These are phyloP conservation scores for Vesta saturnalis DNA, from an alignment of 2,888 invertebrate genomes.

Conservation along the genomic window DNA sequence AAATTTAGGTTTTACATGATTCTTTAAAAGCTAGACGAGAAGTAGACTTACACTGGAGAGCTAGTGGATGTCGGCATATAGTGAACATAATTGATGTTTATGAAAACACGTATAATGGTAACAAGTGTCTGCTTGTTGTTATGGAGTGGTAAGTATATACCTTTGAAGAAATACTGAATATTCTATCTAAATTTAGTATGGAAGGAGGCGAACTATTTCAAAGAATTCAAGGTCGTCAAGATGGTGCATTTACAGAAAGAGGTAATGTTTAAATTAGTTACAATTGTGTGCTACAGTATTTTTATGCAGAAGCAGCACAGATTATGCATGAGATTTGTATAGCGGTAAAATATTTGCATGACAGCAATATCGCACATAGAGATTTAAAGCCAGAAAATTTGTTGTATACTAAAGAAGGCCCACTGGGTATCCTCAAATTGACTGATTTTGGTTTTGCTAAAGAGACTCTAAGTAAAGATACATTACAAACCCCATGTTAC, in stretches of 20 bases:
- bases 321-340: slow-evolving; percentile 97
- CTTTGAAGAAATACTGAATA: background rate
- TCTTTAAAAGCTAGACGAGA: slow-evolving; percentile 93
- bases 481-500: slow-evolving; percentile 97
- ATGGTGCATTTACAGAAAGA: slow-evolving; percentile 96
- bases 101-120: slow-evolving; percentile 93
- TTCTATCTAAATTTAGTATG: slow-evolving; percentile 73
- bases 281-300: background rate
- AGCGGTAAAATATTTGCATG: slow-evolving; percentile 93
- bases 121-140: slow-evolving; percentile 93
- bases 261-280: slow-evolving; percentile 60
- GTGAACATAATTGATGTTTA: slow-evolving; percentile 94
- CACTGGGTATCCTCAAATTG: slow-evolving; percentile 87
- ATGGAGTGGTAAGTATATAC: slow-evolving; percentile 88
- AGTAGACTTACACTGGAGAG: slow-evolving; percentile 95
- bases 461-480: slow-evolving; percentile 85
- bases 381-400: slow-evolving; percentile 99
- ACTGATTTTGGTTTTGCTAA: slow-evolving; percentile 99
- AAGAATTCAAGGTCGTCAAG: slow-evolving; percentile 93
- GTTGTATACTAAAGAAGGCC: slow-evolving; percentile 81
- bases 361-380: slow-evolving; percentile 94
- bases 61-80: slow-evolving; percentile 90
- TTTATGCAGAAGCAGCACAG: slow-evolving; percentile 82
- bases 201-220: slow-evolving; percentile 98
- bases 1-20: slow-evolving; percentile 82